Evolutionary conservation across 2,113 vertebrate species (phyloP), one percentile per base, ranked within the genome.

Genomic region (Pantherophis guttatus): DNA sequence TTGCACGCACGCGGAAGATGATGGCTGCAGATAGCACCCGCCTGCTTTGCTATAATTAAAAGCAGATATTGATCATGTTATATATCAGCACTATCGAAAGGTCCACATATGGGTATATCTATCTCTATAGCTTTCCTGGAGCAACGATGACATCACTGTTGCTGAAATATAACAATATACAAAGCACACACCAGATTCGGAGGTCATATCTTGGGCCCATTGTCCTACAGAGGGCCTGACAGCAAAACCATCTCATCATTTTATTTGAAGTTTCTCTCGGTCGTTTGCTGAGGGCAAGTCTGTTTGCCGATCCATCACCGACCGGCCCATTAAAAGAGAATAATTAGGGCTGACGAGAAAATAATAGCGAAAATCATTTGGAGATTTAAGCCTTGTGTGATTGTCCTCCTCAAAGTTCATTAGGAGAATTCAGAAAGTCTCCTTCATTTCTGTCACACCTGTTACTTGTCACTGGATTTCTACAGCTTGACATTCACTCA

Each of bases 11-110:
- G 96, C 98, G 97, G 98, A 98, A 98, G 98, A 98, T 98, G 98
- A 98, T 96, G 98, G 97, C 97, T 97, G 97, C 97, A 98, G 98
- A 98, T 98, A 98, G 98, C 98, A 98, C 98, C 97, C 97, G 97
- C 98, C 89, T 26, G 97, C 97, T 97, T 96, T 97, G 96, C 96
- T 98, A 98, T 98, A 98, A 98, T 98, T 98, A 98, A 98, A 98
- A 98, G 98, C 97, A 96, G 97, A 96, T 98, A 98, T 8, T 96
- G 96, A 97, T 90, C 92, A 87, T 98, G 98, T 93, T 98, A 97
- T 97, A 98, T 97, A 98, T 98, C 97, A 98, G 97, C 97, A 98
- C 96, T 98, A 98, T 97, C 97, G 97, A 97, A 98, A 95, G 97
- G 97, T 98, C 95, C 93, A 94, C 91, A 10, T 48, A 12, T 26